Evolutionary conservation across 2,797 vertebrate species (phyloP), one percentile per base, ranked within the genome.

Genomic region (Columba guinea): DNA sequence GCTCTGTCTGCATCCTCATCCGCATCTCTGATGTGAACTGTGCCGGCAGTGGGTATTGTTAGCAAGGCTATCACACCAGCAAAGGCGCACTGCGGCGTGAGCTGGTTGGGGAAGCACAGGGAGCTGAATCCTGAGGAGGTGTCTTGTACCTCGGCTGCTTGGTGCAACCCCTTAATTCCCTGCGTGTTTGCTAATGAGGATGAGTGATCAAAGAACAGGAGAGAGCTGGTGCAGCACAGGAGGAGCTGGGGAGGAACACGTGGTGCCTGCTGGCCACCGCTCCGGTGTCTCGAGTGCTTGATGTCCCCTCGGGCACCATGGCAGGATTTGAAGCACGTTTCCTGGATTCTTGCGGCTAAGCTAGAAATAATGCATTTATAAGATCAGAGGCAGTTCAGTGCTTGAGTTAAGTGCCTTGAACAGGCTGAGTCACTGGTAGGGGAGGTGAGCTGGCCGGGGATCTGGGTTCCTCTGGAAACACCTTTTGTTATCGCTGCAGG

Each of bases 71-170:
- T 19, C 87, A 3, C 48, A 23, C 4, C 78, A 35, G 60, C 49
- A 22, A 4, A 39, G 51, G 46, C 13, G 32, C 3, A 1, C 49
- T 1, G 0, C 0, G 11, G n/a, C 2, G 0, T 3, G 27, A 39
- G 62, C 44, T 49, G 13, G 2, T 0, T 1, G 30, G 67, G 12
- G 49, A n/a, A 35, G 68, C 41, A 3, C 2, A 0, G 48, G n/a
- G 24, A 59, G 1, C 35, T 11, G 3, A 17, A 53, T 2, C 20
- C 48, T 49, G 24, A 55, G 62, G 32, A 28, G 26, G 4, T 19
- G 28, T 34, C 71, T 51, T 12, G 63, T 14, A 2, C 70, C 35
- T 41, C 1, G 28, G 53, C 34, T 62, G 16, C 77, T n/a, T 7
- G 34, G n/a, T 22, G 30, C 65, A 35, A 2, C 20, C 19, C 0